Evolutionary conservation across 1,140 invertebrate genomes (phyloP).

Genomic region (Zophobas morio): DNA sequence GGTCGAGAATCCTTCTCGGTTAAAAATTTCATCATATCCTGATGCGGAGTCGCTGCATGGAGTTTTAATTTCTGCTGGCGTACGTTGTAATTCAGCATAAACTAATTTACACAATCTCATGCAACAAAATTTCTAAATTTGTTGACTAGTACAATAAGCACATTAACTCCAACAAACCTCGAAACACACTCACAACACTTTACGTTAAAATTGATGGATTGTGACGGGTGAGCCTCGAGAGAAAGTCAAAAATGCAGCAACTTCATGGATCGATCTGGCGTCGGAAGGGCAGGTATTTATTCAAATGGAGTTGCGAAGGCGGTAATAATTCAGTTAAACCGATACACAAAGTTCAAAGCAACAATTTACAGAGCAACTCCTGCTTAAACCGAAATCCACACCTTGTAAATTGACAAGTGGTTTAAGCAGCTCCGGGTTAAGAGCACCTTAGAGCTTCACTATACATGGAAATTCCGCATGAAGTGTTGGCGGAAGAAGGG

Average conservation of each 20-base stretch:
- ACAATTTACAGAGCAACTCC: conserved; percentile 51
- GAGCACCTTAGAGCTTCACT: conserved; percentile 48
- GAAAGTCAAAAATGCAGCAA: conserved; percentile 28
- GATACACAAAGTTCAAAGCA: conserved; percentile 43
- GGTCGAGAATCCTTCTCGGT: too few species aligned
- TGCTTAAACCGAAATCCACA: conserved; percentile 55
- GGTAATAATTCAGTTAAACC: conserved; percentile 38
- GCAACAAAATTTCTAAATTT: too few species aligned
- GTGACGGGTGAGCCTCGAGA: not conserved
- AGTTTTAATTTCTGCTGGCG: too few species aligned
- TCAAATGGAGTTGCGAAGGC: conserved; percentile 24
- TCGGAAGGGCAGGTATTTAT: conserved; percentile 18
- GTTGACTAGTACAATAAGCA: too few species aligned
- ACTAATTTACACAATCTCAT: too few species aligned
- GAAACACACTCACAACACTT: conserved; percentile 8
- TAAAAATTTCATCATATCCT: too few species aligned
- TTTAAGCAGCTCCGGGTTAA: conserved; percentile 51
- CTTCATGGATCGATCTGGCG: conserved; percentile 10
- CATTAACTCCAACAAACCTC: not conserved
- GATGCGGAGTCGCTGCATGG: too few species aligned
- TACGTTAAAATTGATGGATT: conserved; percentile 37
- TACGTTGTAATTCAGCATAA: too few species aligned
- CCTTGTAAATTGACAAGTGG: conserved; percentile 58
- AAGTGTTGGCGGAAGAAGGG: conserved; percentile 50
- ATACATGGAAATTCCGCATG: conserved; percentile 55